These are phyloP conservation scores for Sarcophaga bullata DNA, from an alignment of 1,140 invertebrate species.

Conservation along the genomic window DNA sequence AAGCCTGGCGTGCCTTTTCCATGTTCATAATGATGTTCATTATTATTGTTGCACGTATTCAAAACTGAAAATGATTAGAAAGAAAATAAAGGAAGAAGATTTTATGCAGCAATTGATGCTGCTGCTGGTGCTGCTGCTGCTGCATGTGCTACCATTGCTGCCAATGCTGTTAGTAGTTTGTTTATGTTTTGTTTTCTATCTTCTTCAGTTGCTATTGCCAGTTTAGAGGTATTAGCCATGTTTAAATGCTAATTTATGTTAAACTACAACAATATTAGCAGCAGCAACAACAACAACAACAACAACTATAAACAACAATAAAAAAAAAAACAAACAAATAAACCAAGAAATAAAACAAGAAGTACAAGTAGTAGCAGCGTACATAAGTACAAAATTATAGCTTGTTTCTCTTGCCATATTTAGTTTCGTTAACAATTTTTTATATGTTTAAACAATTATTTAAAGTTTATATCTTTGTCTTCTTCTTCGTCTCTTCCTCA, in stretches of 20 bases:
- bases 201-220: background rate
- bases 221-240: slow-evolving; percentile 18
- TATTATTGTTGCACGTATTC: background rate
- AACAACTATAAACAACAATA: no score
- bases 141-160: no score
- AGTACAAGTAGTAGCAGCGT: background rate
- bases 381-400: slow-evolving; percentile 1
- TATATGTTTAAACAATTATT: slow-evolving; percentile 5
- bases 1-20: no score
- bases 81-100: background rate
- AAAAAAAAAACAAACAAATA: no score
- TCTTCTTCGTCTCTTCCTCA: background rate
- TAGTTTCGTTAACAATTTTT: background rate
- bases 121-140: no score
- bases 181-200: background rate
- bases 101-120: background rate
- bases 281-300: background rate
- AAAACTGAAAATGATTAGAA: background rate
- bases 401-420: slow-evolving; percentile 4
- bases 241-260: slow-evolving; percentile 27
- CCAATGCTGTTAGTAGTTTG: no score
- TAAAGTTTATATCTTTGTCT: background rate
- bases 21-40: background rate
- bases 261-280: background rate
- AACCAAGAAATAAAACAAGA: no score